Conservation (phyloP, 2,888 invertebrate species). For the Lathronympha strigana region DNA sequence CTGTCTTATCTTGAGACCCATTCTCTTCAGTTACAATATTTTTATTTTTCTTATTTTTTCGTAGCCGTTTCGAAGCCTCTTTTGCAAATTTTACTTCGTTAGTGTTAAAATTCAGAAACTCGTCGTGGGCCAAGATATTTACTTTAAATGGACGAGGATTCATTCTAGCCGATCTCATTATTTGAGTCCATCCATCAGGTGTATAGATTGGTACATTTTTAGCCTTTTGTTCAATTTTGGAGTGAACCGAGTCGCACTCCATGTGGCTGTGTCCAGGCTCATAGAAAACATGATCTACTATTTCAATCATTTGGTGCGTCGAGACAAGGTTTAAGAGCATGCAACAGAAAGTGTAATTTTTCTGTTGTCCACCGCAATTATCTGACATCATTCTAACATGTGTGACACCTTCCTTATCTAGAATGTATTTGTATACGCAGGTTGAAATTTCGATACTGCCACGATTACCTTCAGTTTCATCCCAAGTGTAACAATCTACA, state of each 20-base stretch:
- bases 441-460: not conserved
- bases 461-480: not conserved
- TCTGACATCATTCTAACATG: not conserved
- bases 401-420: not conserved
- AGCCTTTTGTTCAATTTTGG: too few species aligned
- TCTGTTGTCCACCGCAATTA: not conserved
- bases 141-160: slow-evolving; percentile 1
- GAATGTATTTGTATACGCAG: not conserved
- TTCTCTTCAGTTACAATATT: too few species aligned
- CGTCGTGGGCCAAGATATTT: not conserved
- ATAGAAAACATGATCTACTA: too few species aligned
- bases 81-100: not conserved
- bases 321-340: not conserved
- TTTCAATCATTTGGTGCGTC: not conserved
- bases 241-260: too few species aligned
- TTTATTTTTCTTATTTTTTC: too few species aligned
- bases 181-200: too few species aligned
- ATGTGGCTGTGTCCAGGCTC: too few species aligned
- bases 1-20: not conserved
- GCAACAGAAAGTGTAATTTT: not conserved
- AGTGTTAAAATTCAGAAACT: not conserved
- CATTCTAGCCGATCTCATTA: not conserved
- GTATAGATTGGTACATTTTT: too few species aligned
- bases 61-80: too few species aligned
- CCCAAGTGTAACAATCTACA: not conserved